Conservation (phyloP, 2,888 invertebrate genomes). For the Ferrisia virgata region DNA sequence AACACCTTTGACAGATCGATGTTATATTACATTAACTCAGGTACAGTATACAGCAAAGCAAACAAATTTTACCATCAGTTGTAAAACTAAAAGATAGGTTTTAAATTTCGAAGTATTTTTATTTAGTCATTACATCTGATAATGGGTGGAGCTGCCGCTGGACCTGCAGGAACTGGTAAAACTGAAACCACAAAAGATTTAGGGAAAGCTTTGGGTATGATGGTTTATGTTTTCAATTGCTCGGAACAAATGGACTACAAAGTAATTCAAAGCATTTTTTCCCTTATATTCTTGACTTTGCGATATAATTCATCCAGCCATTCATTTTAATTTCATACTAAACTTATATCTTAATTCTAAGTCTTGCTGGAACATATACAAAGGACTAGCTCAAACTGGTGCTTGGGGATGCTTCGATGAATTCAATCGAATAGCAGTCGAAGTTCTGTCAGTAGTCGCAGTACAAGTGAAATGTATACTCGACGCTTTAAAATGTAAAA, state of each 20-base stretch:
- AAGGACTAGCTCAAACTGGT: constrained; percentile 91
- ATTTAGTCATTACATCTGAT: constrained; percentile 77
- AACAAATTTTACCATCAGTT: background rate
- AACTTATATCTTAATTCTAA: constrained; percentile 49
- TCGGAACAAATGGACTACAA: constrained; percentile 97
- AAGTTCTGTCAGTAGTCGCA: constrained; percentile 91
- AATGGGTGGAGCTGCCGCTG: constrained; percentile 96
- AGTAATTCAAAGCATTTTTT: constrained; percentile 52
- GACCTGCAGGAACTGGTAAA: constrained; percentile 93
- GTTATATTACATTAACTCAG: constrained; percentile 91
- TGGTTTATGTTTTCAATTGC: constrained; percentile 97
- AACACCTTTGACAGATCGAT: constrained; percentile 90
- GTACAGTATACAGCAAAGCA: constrained; percentile 52
- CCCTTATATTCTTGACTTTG: too few relatives aligned
- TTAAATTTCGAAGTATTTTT: background rate
- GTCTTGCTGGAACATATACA: constrained; percentile 91
- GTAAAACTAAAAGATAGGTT: background rate
- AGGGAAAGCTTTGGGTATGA: constrained; percentile 87
- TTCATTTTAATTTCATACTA: background rate
- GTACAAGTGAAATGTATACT: constrained; percentile 85
- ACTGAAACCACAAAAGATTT: constrained; percentile 96
- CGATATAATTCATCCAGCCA: background rate
- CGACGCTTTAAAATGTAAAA: constrained; percentile 82
- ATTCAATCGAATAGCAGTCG: constrained; percentile 91
- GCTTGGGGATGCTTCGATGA: constrained; percentile 98